Evolutionary conservation across 1,140 invertebrate species (phyloP).

Genomic region (Cecropterus lyciades): DNA sequence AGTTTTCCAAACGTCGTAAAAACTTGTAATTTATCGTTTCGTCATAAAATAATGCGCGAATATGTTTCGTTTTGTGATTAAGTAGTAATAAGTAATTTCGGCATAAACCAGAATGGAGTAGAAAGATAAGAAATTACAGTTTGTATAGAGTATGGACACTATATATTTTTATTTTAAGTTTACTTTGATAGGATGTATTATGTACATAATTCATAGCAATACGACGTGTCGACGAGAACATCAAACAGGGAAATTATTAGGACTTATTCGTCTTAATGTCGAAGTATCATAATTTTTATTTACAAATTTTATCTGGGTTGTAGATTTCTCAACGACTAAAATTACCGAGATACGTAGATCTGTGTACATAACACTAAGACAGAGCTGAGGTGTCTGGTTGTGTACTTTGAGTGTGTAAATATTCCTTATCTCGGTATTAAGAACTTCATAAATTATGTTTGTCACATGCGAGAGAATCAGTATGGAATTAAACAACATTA

Average conservation of each 20-base stretch:
- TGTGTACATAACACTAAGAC: slow-evolving; percentile 79
- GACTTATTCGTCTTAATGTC: slow-evolving; percentile 51
- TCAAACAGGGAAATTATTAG: slow-evolving; percentile 45
- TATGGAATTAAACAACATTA: slow-evolving; percentile 58
- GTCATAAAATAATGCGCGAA: too few relatives aligned
- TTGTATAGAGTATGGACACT: too few relatives aligned
- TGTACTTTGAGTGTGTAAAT: slow-evolving; percentile 78
- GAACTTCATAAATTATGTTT: slow-evolving; percentile 84
- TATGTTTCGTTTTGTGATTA: too few relatives aligned
- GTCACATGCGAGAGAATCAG: slow-evolving; percentile 72
- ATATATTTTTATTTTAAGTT: too few relatives aligned
- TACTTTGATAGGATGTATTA: too few relatives aligned
- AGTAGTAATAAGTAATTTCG: too few relatives aligned
- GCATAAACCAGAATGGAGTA: too few relatives aligned
- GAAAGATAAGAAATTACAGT: too few relatives aligned
- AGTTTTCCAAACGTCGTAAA: too few relatives aligned
- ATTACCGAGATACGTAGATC: slow-evolving; percentile 78
- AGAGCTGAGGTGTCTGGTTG: slow-evolving; percentile 72
- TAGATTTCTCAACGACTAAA: slow-evolving; percentile 79
- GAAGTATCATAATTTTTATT: slow-evolving; percentile 68
- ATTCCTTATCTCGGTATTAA: slow-evolving; percentile 80
- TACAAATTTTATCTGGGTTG: slow-evolving; percentile 71
- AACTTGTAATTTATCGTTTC: too few relatives aligned
- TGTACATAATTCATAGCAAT: too few relatives aligned
- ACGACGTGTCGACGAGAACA: neutral